Evolutionary conservation across 1,140 invertebrate genomes (phyloP), one percentile per base, ranked within the genome.

Genomic region (Coptotermes formosanus): DNA sequence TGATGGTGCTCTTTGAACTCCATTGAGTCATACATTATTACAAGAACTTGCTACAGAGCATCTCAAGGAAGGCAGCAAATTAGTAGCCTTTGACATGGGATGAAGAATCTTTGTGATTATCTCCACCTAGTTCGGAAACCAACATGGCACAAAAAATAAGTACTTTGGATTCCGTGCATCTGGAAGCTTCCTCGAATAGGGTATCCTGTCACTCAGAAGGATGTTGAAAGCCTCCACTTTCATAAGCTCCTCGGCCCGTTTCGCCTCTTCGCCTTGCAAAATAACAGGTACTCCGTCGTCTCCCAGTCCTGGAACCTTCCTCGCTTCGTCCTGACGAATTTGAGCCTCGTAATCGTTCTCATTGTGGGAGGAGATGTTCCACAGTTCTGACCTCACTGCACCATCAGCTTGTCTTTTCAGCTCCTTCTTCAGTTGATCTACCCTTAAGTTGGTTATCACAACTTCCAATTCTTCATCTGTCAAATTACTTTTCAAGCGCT

Each of bases 171-270:
- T 94, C 87, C 97, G 92, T 82, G 96, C 95, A 92, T 98, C 97
- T 14, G 94, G 94, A 55, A 98, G 89, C 64, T 95, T 95, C 88
- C 98, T 91, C 89, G 97, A 96, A 38, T 97, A 91, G 1, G 97
- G 94, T 88, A 99, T 98, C 91, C 95, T 96, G 90, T 98, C 96
- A 90, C 97, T 98, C 3, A 97, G 92, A 81, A 97, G 92, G 55
- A 96, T 95, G 92, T 99, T 98, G 89, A 98, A 97, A 7, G 97
- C 97, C 91, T 98, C 96, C 84, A 95, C 95, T 87, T 95, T 93
- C 88, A 96, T 94, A 32, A 95, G 89, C 88, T 94, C 92, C 87
- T 97, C 93, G 85, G 95, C 95, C 85, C 93, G 87, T 2, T 91
- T 88, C 85, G 92, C 92, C 84, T 96, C 94, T 75, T 91, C 89